These are phyloP conservation scores for Zosterops hypoxanthus DNA, from an alignment of 2,113 vertebrate species.

Conservation along the genomic window DNA sequence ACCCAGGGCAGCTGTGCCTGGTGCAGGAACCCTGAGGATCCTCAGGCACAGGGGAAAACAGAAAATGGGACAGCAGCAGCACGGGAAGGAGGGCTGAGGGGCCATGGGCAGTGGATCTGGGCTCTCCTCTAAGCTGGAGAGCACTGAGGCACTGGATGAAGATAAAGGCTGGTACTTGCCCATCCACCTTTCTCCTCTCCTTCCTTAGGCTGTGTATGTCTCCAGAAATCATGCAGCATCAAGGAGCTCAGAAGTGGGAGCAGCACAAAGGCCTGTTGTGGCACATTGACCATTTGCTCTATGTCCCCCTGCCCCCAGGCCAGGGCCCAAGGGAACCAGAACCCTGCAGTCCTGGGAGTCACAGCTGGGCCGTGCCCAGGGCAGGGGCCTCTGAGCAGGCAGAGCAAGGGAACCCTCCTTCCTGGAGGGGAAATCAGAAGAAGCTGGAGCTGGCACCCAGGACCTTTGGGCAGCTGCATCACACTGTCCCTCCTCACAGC, in stretches of 20 bases:
- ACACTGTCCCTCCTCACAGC: not conserved
- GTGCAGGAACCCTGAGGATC: not conserved
- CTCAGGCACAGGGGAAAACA: not conserved
- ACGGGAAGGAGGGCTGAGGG: not conserved
- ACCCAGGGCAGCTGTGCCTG: not conserved
- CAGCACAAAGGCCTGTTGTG: accelerated
- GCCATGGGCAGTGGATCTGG: not conserved
- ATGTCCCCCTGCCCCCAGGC: accelerated
- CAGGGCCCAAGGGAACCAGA: not conserved
- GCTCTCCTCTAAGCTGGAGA: not conserved
- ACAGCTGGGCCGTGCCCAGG: not conserved
- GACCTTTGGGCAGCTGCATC: not conserved
- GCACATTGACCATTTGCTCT: not conserved
- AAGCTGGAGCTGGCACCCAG: not conserved
- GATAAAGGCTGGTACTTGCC: not conserved
- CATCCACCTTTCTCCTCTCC: not conserved
- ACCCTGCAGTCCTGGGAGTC: not conserved
- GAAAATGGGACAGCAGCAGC: not conserved
- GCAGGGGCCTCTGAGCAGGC: not conserved
- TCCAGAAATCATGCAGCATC: not conserved
- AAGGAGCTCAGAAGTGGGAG: not conserved
- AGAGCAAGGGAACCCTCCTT: not conserved
- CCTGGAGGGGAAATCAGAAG: not conserved
- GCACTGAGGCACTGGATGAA: not conserved
- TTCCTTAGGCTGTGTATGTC: not conserved